Conservation (phyloP, 2,797 vertebrate species). For the Clarias laeviceps region DNA sequence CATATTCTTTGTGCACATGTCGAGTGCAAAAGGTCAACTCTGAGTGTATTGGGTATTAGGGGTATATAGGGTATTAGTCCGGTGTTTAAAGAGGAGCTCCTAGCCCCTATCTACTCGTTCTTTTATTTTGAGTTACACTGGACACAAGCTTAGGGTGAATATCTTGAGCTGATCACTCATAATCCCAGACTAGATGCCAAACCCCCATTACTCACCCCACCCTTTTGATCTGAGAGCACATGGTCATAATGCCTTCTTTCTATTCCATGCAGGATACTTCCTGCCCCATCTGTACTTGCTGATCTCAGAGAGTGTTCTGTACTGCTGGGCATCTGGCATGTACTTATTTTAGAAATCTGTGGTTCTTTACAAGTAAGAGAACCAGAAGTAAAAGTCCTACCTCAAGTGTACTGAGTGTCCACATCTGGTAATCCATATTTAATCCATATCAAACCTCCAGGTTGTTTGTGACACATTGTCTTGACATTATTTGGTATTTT, state of each 20-base stretch:
- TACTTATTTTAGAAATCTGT: background rate
- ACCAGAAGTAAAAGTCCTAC: background rate
- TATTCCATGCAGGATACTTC: slow-evolving; percentile 32
- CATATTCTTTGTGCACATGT: background rate
- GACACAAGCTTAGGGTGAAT: background rate
- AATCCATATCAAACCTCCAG: no score
- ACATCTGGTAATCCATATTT: background rate
- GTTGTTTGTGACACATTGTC: background rate
- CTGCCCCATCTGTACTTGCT: slow-evolving; percentile 32
- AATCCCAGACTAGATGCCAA: slow-evolving; percentile 2
- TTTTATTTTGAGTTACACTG: background rate
- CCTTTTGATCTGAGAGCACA: slow-evolving; percentile 10
- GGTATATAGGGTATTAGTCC: background rate
- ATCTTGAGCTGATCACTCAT: background rate
- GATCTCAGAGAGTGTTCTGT: slow-evolving; percentile 11
- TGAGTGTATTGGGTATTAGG: background rate
- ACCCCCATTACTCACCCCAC: slow-evolving; percentile 9
- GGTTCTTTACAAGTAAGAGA: background rate
- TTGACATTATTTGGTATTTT: background rate
- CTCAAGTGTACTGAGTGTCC: background rate
- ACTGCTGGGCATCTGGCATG: slow-evolving; percentile 26
- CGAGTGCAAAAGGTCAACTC: background rate
- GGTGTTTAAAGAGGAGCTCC: background rate
- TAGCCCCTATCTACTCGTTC: background rate
- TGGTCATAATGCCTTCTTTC: slow-evolving; percentile 36